Evolutionary conservation across 92 coral and sea anemone species (phyloP).

Genomic region (Plumapathes pennacea): DNA sequence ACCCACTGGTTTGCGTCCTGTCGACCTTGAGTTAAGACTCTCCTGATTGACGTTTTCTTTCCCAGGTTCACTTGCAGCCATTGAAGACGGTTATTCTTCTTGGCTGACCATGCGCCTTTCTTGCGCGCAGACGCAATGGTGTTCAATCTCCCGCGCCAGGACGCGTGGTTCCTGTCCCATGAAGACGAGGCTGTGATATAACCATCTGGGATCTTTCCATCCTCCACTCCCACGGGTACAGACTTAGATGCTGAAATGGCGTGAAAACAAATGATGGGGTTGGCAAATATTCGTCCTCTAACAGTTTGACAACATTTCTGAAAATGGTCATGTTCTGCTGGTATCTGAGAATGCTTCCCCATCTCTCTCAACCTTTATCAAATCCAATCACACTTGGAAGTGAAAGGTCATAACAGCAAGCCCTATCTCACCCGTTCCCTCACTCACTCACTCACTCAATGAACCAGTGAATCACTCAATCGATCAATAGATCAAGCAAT

Average conservation of each 20-base stretch:
- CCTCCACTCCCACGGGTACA: slow-evolving; percentile 54
- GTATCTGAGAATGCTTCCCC: no score
- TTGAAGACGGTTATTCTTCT: slow-evolving; percentile 40
- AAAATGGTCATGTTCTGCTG: no score
- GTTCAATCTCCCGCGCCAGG: slow-evolving; percentile 57
- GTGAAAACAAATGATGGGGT: no score
- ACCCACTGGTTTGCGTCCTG: slow-evolving; percentile 66
- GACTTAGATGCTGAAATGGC: slow-evolving; percentile 27
- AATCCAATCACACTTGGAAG: no score
- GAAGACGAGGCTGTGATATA: slow-evolving; percentile 54
- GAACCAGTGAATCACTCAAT: no score
- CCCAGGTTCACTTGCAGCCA: slow-evolving; percentile 58
- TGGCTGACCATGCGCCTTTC: slow-evolving; percentile 58
- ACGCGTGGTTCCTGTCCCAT: slow-evolving; percentile 53
- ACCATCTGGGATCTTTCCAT: slow-evolving; percentile 64
- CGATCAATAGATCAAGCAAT: no score
- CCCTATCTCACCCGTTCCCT: no score
- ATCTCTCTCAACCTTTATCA: no score
- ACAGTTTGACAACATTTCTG: no score
- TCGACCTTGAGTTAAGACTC: slow-evolving; percentile 56
- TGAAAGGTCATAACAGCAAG: no score
- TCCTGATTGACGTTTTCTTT: slow-evolving; percentile 23
- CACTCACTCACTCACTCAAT: no score
- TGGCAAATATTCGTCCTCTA: no score
- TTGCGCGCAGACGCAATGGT: slow-evolving; percentile 37